Evolutionary conservation across 1,140 invertebrate species (phyloP).

Genomic region (Saccostrea cuccullata): DNA sequence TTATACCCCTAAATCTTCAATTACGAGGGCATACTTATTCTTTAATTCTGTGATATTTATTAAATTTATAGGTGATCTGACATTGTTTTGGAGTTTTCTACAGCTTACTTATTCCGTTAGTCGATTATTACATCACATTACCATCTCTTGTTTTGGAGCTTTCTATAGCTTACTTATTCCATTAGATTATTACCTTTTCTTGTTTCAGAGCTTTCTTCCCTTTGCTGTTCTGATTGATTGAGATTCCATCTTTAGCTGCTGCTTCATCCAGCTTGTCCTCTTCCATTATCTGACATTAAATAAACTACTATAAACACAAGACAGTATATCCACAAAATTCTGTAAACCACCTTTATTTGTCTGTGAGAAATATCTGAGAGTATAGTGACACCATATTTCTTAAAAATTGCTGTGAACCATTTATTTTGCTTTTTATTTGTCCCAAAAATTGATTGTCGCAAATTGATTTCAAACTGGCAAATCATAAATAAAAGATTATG

Average conservation of each 20-base stretch:
- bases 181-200: not conserved
- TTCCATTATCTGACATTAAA: conserved; percentile 63
- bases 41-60: not conserved
- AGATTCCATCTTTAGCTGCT: conserved; percentile 61
- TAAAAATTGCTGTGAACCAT: too few relatives aligned
- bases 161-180: not conserved
- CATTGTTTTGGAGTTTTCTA: not conserved
- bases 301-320: not conserved
- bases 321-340: too few relatives aligned
- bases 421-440: too few relatives aligned
- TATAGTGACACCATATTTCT: too few relatives aligned
- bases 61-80: not conserved
- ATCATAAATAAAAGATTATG: too few relatives aligned
- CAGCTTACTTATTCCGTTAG: not conserved
- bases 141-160: not conserved
- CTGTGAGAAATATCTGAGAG: too few relatives aligned
- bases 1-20: too few relatives aligned
- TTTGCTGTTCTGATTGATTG: not conserved
- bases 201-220: conserved; percentile 8
- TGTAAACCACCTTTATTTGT: too few relatives aligned
- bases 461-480: too few relatives aligned
- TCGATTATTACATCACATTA: not conserved
- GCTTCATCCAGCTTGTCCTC: conserved; percentile 72
- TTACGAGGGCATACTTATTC: not conserved
- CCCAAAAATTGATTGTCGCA: too few relatives aligned